phyloP scores from a whole-genome alignment of 2,888 invertebrate genomes.

The Sarcophaga rosellei region DNA sequence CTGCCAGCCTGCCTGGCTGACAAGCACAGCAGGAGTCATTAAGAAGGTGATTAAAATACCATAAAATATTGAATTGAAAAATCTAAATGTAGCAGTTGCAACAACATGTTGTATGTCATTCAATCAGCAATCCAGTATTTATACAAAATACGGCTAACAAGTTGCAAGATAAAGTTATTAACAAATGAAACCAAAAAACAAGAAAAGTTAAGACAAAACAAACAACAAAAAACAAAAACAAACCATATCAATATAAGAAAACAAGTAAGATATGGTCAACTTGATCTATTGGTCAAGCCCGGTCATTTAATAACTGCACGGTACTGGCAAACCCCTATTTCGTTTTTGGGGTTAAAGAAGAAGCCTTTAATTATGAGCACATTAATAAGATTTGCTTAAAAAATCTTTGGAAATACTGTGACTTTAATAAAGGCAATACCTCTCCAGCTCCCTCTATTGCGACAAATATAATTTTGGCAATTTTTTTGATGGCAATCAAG shows the following conservation, averaged over 20 bases:
- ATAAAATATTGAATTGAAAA: constrained; percentile 43
- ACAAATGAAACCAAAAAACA: constrained; percentile 31
- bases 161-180: constrained; percentile 64
- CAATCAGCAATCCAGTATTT: constrained; percentile 35
- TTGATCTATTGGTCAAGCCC: too few species aligned
- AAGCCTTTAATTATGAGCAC: too few species aligned
- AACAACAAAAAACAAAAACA: constrained; percentile 33
- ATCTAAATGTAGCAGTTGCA: constrained; percentile 23
- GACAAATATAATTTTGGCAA: too few species aligned
- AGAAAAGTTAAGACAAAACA: constrained; percentile 55
- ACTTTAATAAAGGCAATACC: too few species aligned
- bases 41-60: constrained; percentile 65
- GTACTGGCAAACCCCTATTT: too few species aligned
- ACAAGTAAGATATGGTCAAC: neutral
- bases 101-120: constrained; percentile 56
- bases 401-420: too few species aligned
- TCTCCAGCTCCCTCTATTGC: too few species aligned
- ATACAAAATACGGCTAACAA: constrained; percentile 43
- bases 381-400: too few species aligned
- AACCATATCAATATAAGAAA: neutral
- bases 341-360: too few species aligned
- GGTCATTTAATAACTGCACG: too few species aligned
- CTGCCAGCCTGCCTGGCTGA: neutral
- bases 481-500: too few species aligned
- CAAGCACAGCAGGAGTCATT: constrained; percentile 57